Conservation (phyloP, 2,797 vertebrate species). For the Staurois parvus region DNA sequence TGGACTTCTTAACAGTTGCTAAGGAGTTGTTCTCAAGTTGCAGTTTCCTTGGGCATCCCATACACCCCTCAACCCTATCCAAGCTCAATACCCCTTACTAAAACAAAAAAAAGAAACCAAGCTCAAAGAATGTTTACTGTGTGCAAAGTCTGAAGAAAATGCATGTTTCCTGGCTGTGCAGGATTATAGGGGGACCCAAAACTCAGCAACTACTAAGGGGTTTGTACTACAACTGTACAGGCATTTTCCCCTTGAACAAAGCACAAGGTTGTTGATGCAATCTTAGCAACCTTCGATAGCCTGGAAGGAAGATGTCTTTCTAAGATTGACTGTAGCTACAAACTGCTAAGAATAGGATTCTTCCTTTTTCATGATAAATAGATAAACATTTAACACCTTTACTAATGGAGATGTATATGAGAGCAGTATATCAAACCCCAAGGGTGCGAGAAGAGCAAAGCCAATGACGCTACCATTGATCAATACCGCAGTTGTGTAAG, state of each 20-base stretch:
- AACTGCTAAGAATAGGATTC: constrained; percentile 26
- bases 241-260: not conserved
- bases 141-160: no score
- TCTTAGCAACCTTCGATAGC: not conserved
- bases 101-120: no score
- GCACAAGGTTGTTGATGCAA: not conserved
- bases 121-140: no score
- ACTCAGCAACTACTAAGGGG: no score
- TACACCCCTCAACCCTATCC: no score
- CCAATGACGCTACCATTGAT: constrained; percentile 51
- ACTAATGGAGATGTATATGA: constrained; percentile 58
- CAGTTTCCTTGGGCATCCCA: no score
- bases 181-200: no score
- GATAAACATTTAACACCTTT: constrained; percentile 48
- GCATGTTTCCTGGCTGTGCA: no score
- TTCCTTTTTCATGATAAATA: constrained; percentile 35
- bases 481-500: constrained; percentile 53
- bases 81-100: no score
- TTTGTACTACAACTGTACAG: no score
- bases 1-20: no score
- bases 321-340: constrained; percentile 32
- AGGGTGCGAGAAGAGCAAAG: constrained; percentile 45
- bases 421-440: constrained; percentile 50
- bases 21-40: no score
- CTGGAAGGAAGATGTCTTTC: not conserved